Evolutionary conservation across 2,113 vertebrate species (phyloP).

Genomic region (Hipposideros armiger): DNA sequence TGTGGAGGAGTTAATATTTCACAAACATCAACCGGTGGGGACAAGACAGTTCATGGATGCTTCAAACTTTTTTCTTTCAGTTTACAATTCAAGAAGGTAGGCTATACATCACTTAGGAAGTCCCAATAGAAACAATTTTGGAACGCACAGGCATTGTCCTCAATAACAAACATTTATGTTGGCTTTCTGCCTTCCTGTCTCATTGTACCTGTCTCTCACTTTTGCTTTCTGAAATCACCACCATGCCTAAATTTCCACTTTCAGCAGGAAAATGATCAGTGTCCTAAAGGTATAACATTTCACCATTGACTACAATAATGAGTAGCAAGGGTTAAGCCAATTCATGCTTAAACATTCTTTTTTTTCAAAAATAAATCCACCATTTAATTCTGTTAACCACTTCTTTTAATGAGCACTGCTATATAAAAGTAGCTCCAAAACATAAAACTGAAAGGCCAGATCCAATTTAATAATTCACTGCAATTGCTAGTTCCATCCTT

Average conservation of each 20-base stretch:
- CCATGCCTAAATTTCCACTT: background rate
- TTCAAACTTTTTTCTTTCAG: background rate
- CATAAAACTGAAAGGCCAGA: constrained; percentile 51
- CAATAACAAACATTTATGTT: background rate
- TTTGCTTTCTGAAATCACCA: background rate
- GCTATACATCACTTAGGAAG: background rate
- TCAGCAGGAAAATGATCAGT: background rate
- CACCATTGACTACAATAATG: background rate
- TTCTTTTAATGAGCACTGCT: constrained; percentile 41
- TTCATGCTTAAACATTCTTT: background rate
- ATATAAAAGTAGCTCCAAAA: constrained; percentile 31
- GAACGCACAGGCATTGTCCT: background rate
- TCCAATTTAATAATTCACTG: constrained; percentile 11
- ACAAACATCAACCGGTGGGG: background rate
- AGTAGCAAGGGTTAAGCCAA: background rate
- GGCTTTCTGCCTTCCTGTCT: background rate
- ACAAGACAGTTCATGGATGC: background rate
- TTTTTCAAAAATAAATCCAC: background rate
- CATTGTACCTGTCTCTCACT: background rate
- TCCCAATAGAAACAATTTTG: background rate
- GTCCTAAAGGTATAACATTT: background rate
- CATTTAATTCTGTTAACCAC: constrained; percentile 21
- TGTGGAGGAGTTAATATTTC: background rate
- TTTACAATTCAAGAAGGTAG: background rate
- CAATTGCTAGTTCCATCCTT: background rate